Percentiles rank a stretch among this genome's conserved stretches.
Evolutionary conservation across 2,888 invertebrate species (phyloP).

Genomic region (Onchidella celtica): DNA sequence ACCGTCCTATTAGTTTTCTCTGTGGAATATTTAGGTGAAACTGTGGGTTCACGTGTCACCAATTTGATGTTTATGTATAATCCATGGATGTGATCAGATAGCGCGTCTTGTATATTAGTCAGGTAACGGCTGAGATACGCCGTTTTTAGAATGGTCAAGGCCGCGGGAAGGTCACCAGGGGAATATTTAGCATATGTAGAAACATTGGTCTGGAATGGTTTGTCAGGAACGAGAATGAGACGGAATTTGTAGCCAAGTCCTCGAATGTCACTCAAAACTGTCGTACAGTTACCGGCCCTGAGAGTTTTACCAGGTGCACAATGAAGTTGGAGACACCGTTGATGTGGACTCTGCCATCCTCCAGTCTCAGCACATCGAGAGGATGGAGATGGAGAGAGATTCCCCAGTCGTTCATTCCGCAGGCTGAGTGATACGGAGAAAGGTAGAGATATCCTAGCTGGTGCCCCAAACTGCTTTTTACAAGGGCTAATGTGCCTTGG

Average conservation of each 20-base stretch:
- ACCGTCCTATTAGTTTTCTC: too few species aligned
- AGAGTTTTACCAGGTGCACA: constrained; percentile 29
- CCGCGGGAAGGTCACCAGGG: too few species aligned
- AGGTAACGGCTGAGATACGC: too few species aligned
- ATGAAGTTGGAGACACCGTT: neutral
- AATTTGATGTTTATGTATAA: too few species aligned
- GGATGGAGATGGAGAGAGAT: neutral
- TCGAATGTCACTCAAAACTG: neutral
- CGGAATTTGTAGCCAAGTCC: constrained; percentile 14
- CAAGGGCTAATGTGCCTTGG: too few species aligned
- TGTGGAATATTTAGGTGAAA: too few species aligned
- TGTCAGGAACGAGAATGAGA: neutral
- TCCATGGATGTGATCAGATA: too few species aligned
- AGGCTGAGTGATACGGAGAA: neutral
- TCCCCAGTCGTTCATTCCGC: neutral
- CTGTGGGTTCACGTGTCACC: too few species aligned
- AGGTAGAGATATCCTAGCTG: neutral
- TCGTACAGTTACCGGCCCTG: neutral
- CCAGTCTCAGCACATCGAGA: neutral
- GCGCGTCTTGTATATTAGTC: too few species aligned
- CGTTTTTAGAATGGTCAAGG: too few species aligned
- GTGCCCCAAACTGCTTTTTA: neutral
- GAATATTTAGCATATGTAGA: too few species aligned
- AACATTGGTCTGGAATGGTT: too few species aligned
- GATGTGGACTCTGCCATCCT: constrained; percentile 23